Percentiles rank a stretch among this genome's conserved stretches.
phyloP scores from a whole-genome alignment of 1,140 invertebrate genomes.

The Frieseomelitta varia region DNA sequence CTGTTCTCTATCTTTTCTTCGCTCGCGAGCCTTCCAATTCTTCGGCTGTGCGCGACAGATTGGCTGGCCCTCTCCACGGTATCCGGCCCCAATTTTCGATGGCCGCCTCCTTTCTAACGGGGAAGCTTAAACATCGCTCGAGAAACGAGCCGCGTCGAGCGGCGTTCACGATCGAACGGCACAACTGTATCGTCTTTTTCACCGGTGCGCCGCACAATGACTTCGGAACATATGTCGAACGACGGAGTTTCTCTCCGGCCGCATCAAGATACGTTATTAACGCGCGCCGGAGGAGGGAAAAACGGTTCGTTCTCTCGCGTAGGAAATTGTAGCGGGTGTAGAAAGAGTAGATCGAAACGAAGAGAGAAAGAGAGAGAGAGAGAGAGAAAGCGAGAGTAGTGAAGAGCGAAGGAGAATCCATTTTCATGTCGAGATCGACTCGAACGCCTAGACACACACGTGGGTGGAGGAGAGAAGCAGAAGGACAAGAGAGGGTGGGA shows the following conservation, averaged over 20 bases:
- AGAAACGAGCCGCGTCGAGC: conserved; percentile 58
- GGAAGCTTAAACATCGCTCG: conserved; percentile 68
- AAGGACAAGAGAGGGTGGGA: conserved; percentile 52
- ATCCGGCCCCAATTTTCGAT: conserved; percentile 70
- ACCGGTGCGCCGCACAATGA: conserved; percentile 50
- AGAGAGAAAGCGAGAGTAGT: conserved; percentile 16
- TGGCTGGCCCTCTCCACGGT: conserved; percentile 66
- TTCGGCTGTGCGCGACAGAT: conserved; percentile 62
- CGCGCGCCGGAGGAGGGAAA: conserved; percentile 40
- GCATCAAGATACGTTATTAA: conserved; percentile 78
- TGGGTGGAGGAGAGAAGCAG: conserved; percentile 56
- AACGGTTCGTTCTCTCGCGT: conserved; percentile 34
- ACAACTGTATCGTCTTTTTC: conserved; percentile 51
- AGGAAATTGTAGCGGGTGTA: conserved; percentile 1
- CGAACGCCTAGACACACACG: conserved; percentile 58
- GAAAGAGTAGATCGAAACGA: conserved; percentile 8
- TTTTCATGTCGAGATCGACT: conserved; percentile 68
- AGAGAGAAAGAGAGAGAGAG: conserved; percentile 22
- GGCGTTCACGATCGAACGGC: conserved; percentile 49
- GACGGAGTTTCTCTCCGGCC: conserved; percentile 55
- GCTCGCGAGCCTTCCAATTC: conserved; percentile 26
- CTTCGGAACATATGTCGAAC: conserved; percentile 75
- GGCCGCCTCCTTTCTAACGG: conserved; percentile 63
- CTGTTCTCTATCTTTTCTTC: conserved; percentile 35
- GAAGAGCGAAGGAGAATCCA: conserved; percentile 54